Conservation (phyloP, 2,888 invertebrate species). For the Cordilura impudica region DNA sequence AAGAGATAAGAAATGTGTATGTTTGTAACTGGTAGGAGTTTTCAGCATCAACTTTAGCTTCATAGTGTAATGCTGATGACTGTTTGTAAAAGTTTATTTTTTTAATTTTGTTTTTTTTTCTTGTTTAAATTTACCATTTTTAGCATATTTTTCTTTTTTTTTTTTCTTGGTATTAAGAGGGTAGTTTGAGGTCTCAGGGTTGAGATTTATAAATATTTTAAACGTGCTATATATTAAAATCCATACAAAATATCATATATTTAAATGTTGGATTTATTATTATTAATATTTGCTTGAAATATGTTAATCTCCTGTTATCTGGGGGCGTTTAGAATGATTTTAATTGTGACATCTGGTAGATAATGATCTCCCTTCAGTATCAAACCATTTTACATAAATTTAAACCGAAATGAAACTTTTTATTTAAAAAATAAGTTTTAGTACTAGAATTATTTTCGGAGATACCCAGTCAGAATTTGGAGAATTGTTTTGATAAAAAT, state of each 20-base stretch:
- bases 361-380: too few species aligned
- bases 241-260: background rate
- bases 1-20: conserved; percentile 44
- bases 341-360: background rate
- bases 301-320: conserved; percentile 1
- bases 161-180: background rate
- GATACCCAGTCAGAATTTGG: too few species aligned
- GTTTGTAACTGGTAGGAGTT: conserved; percentile 10
- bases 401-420: too few species aligned
- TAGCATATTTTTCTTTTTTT: background rate
- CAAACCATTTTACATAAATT: too few species aligned
- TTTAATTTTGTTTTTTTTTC: background rate
- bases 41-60: background rate
- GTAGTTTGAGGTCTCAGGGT: background rate
- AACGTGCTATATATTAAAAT: background rate
- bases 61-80: background rate
- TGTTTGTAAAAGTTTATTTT: conserved; percentile 14
- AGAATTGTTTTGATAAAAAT: too few species aligned
- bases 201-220: background rate
- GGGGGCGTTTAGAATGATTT: background rate
- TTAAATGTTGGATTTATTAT: conserved; percentile 13
- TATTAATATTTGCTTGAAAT: background rate
- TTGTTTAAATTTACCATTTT: background rate
- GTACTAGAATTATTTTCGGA: too few species aligned
- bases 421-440: too few species aligned